These are phyloP conservation scores for Spodoptera litura DNA, from an alignment of 1,140 invertebrate species.

Conservation along the genomic window DNA sequence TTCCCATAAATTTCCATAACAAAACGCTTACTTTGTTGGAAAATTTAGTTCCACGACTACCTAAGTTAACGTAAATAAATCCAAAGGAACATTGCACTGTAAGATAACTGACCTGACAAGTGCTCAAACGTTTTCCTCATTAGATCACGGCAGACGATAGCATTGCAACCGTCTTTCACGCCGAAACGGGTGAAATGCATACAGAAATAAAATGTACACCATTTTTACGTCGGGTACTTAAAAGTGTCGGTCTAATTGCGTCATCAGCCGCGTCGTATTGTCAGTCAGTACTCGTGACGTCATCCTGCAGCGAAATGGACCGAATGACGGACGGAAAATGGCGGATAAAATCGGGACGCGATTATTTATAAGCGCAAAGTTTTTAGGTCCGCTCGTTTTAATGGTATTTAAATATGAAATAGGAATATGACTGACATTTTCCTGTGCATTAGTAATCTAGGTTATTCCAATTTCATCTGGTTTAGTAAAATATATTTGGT, in stretches of 20 bases:
- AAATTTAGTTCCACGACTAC: conserved; percentile 33
- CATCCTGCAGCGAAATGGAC: conserved; percentile 38
- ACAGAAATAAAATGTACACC: conserved; percentile 41
- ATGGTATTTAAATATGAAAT: conserved; percentile 27
- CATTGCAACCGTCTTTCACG: conserved; percentile 27
- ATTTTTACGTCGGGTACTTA: conserved; percentile 42
- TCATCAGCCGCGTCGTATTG: conserved; percentile 42
- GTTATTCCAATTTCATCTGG: not conserved
- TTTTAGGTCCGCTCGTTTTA: conserved; percentile 25
- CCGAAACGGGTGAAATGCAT: conserved; percentile 20
- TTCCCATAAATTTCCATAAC: conserved; percentile 35
- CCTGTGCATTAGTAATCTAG: not conserved
- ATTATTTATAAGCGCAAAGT: conserved; percentile 33
- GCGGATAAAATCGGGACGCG: conserved; percentile 39
- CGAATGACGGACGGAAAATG: conserved; percentile 31
- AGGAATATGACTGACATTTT: conserved; percentile 7
- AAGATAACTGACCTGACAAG: conserved; percentile 15
- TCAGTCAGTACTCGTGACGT: conserved; percentile 35
- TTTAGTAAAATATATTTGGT: not conserved
- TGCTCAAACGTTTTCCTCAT: conserved; percentile 18
- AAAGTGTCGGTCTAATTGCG: conserved; percentile 41
- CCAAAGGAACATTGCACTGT: not conserved
- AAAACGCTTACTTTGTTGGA: conserved; percentile 33
- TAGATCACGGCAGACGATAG: conserved; percentile 8
- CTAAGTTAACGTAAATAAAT: conserved; percentile 22